Evolutionary conservation across 1,140 invertebrate genomes (phyloP), one percentile per base, ranked within the genome.

Genomic region (Amphibalanus amphitrite): DNA sequence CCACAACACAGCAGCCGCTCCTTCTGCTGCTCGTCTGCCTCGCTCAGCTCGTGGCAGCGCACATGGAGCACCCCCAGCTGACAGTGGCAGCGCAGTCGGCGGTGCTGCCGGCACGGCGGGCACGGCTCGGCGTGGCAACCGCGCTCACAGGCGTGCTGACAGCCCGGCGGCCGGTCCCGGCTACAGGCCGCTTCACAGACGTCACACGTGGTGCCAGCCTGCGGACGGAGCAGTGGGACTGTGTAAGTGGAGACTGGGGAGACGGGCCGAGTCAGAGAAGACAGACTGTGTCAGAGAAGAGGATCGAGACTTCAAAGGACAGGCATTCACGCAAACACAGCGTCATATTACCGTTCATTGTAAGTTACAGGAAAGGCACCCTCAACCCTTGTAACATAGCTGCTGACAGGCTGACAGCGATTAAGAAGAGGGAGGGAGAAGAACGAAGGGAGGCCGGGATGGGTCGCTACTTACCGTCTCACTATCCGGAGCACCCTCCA

Each of bases 401-500:
- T n/a, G n/a, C n/a, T n/a, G n/a, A n/a, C n/a, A n/a, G n/a, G n/a
- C n/a, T n/a, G n/a, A n/a, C n/a, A n/a, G n/a, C n/a, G n/a, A n/a
- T n/a, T n/a, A n/a, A n/a, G n/a, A n/a, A n/a, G n/a, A n/a, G n/a
- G n/a, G n/a, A n/a, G n/a, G n/a, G n/a, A n/a, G n/a, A n/a, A n/a
- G n/a, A n/a, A n/a, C n/a, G n/a, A n/a, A n/a, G n/a, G n/a, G n/a
- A n/a, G n/a, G n/a, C n/a, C n/a, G n/a, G n/a, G n/a, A n/a, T n/a
- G n/a, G n/a, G n/a, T n/a, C n/a, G n/a, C n/a, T n/a, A n/a, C n/a
- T n/a, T n/a, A 65, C 64, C 20, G 4, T 6, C 64, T 23, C 3
- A 6, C n/a, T 6, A 23, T 65, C 64, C 10, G 26, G 23, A 6
- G 23, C 3, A 3, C n/a, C 72, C 72, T 82, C 79, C 3, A 88